Conservation (phyloP, 23 tunicate genomes). For the Diplosoma virens region DNA sequence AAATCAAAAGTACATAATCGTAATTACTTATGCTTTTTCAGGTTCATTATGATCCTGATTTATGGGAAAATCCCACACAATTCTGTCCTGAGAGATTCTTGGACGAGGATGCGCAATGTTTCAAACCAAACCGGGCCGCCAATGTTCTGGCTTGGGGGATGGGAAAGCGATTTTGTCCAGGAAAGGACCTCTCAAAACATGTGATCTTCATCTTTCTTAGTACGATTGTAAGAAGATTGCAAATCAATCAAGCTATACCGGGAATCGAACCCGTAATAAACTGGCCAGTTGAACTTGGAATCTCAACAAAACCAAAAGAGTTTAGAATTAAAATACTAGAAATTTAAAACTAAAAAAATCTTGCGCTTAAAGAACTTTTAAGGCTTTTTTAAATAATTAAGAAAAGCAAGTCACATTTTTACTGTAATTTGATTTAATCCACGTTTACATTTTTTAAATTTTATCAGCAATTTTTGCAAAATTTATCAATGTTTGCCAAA, state of each 20-base stretch:
- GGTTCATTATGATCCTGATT: conserved; percentile 15
- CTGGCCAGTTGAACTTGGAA: conserved; percentile 15
- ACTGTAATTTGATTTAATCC: too few relatives aligned
- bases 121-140: neutral
- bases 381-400: neutral
- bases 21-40: too few relatives aligned
- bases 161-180: conserved; percentile 31
- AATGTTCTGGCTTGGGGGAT: conserved; percentile 28
- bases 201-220: conserved; percentile 7
- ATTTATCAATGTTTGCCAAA: too few relatives aligned
- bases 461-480: too few relatives aligned
- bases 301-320: conserved; percentile 8
- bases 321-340: conserved; percentile 14
- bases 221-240: neutral
- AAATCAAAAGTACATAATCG: too few relatives aligned
- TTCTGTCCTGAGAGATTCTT: conserved; percentile 37
- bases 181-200: conserved; percentile 19
- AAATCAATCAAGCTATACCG: conserved; percentile 6
- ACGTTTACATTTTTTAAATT: too few relatives aligned
- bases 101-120: neutral
- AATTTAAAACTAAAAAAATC: neutral
- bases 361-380: neutral
- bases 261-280: conserved; percentile 42
- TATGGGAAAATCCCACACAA: conserved; percentile 40
- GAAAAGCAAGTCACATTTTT: too few relatives aligned